Percentiles rank a stretch among this genome's conserved stretches.
These are phyloP conservation scores for Oplegnathus fasciatus DNA, from an alignment of 2,113 vertebrate genomes.

Conservation along the genomic window DNA sequence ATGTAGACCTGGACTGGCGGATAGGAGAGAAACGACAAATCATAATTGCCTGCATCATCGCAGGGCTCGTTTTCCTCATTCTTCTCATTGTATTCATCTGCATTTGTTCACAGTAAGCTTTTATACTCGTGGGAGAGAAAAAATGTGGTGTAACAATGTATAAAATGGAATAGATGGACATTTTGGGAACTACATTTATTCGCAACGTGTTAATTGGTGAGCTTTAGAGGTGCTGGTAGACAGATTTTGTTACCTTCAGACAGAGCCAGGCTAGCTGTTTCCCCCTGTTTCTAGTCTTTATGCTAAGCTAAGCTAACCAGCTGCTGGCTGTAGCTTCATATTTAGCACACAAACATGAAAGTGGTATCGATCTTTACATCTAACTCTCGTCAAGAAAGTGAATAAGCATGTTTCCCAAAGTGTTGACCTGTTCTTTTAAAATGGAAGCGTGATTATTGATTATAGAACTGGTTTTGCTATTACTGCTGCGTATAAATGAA, in stretches of 20 bases:
- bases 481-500: background rate
- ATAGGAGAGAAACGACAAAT: constrained; percentile 80
- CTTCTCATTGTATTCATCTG: constrained; percentile 85
- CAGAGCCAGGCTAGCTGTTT: background rate
- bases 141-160: background rate
- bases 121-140: background rate
- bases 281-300: background rate
- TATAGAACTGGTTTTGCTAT: background rate
- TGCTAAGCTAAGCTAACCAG: background rate
- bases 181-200: background rate
- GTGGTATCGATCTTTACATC: background rate
- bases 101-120: constrained; percentile 88
- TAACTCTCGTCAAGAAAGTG: background rate
- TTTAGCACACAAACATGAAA: background rate
- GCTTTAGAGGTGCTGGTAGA: background rate
- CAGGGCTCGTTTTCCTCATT: constrained; percentile 84
- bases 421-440: background rate
- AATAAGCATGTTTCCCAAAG: background rate
- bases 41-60: constrained; percentile 84
- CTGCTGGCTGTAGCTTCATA: background rate
- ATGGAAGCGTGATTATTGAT: background rate
- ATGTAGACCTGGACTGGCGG: constrained; percentile 79
- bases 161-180: background rate
- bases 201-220: background rate
- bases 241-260: background rate